Conservation (phyloP, 2,113 vertebrate genomes). For the Callipepla squamata region DNA sequence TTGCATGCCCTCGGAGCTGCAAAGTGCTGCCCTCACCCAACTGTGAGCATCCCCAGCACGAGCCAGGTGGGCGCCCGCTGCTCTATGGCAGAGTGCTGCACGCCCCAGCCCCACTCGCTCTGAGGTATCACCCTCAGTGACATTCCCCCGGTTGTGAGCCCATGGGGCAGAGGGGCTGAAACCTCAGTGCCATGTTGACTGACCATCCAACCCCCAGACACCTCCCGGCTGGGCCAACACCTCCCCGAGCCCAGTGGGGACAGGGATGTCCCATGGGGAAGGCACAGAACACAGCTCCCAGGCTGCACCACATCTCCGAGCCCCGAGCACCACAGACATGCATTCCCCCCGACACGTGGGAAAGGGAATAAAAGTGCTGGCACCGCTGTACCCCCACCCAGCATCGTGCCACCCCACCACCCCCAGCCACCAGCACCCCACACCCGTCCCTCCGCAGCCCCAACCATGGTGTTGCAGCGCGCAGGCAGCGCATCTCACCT, state of each 20-base stretch:
- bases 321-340: background rate
- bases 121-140: accelerated
- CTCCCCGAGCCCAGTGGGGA: accelerated
- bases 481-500: conserved; percentile 54
- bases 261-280: background rate
- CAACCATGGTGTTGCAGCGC: background rate
- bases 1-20: background rate
- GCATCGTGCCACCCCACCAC: too few relatives aligned
- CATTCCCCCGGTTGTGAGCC: background rate
- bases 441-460: background rate
- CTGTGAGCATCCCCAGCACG: background rate
- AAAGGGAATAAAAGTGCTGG: background rate
- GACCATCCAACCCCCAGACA: background rate
- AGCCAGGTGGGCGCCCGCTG: background rate
- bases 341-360: accelerated
- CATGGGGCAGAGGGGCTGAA: background rate
- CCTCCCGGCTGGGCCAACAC: background rate
- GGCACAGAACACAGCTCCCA: background rate
- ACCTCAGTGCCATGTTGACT: background rate
- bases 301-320: background rate
- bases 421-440: background rate
- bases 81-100: background rate
- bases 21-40: background rate
- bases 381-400: too few relatives aligned
- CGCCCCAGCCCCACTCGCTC: background rate